Base-by-base conservation (phyloP, 1,140 invertebrate genomes). In the Rhyzopertha dominica region DNA sequence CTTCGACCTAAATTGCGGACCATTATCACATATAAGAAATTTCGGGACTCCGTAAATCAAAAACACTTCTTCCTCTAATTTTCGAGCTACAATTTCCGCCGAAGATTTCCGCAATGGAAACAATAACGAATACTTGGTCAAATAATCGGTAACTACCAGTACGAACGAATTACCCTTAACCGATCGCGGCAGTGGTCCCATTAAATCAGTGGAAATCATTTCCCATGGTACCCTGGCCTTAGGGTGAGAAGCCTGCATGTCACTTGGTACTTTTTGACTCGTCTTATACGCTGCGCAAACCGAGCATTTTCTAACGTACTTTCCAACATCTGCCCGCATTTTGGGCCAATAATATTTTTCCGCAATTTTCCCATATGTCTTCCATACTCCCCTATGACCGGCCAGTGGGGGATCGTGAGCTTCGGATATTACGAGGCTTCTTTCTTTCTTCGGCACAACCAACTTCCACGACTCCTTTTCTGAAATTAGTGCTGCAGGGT, bases 381-480 rank as follows among this genome's bases (percentile, higher is more conserved):
- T 62, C 14, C 37, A 43, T 3, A 50, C 25, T 3, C 57, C 59
- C 5, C 58, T 37, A 40, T 62, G 59, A 2, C 47, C 55, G 0
- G 53, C 1, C 8, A 44, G 49, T 16, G 49, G 52, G 4, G 9
- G 10, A 37, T 49, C 43, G 34, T 62, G 59, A 25, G 13, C 31
- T 23, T 55, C 34, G n/a, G n/a, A n/a, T n/a, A n/a, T n/a, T n/a
- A n/a, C n/a, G n/a, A n/a, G n/a, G n/a, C n/a, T n/a, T n/a, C n/a
- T n/a, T n/a, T n/a, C n/a, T n/a, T n/a, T n/a, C n/a, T n/a, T n/a
- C n/a, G n/a, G n/a, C n/a, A n/a, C n/a, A n/a, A n/a, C n/a, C n/a
- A n/a, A n/a, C n/a, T n/a, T n/a, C n/a, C n/a, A n/a, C n/a, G n/a
- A n/a, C n/a, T n/a, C n/a, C n/a, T n/a, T n/a, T n/a, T n/a, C n/a